These are phyloP conservation scores for Phenganax stokvisi DNA, from an alignment of 92 coral and sea anemone species.

Conservation along the genomic window DNA sequence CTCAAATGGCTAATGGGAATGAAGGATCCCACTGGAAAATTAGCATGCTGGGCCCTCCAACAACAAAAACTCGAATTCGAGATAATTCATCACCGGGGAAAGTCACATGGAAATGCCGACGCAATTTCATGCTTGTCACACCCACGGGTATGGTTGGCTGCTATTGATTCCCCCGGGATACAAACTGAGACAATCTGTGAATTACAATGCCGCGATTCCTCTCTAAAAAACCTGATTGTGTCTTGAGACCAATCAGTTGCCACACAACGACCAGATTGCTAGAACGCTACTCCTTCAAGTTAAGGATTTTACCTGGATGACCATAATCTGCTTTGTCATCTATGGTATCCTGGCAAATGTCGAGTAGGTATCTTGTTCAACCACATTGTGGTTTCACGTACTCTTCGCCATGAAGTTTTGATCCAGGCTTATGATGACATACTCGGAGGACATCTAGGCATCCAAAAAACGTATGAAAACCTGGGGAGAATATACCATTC, in stretches of 20 bases:
- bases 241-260: conserved; percentile 34
- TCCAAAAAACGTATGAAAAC: conserved; percentile 45
- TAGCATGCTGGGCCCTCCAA: conserved; percentile 18
- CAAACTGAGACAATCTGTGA: conserved; percentile 14
- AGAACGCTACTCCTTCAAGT: conserved; percentile 29
- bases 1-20: too few species aligned
- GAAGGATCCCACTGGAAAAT: conserved; percentile 7
- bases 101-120: background rate
- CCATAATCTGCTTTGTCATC: too few species aligned
- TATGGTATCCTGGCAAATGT: too few species aligned
- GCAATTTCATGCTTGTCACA: background rate
- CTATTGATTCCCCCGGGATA: background rate
- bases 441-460: conserved; percentile 50
- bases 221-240: background rate
- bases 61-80: conserved; percentile 4
- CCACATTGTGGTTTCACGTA: too few species aligned
- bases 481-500: conserved; percentile 37
- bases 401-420: too few species aligned
- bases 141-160: background rate
- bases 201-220: conserved; percentile 40
- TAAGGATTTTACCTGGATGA: conserved; percentile 28
- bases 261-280: conserved; percentile 28
- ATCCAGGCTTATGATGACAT: too few species aligned
- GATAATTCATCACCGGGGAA: background rate
- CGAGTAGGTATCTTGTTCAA: too few species aligned